Percentiles rank a stretch among this genome's conserved stretches.
phyloP scores from a whole-genome alignment of 2,888 invertebrate species.

The Eupithecia abbreviata region DNA sequence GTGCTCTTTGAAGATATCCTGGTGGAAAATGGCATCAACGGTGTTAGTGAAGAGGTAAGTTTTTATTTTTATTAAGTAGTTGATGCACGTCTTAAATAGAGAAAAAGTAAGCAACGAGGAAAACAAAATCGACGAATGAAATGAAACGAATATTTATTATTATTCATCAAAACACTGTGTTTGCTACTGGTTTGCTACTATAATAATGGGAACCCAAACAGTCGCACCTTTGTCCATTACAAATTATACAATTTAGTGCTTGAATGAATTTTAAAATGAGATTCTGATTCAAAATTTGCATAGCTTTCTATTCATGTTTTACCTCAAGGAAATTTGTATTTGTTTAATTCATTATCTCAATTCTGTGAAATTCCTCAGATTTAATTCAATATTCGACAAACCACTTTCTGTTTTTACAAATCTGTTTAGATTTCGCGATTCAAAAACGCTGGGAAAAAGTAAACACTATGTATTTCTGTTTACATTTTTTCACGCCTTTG shows the following conservation, averaged over 20 bases:
- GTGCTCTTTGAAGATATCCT: constrained; percentile 77
- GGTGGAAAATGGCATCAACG: constrained; percentile 74
- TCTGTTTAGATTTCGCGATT: not conserved
- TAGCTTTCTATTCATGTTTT: constrained; percentile 42
- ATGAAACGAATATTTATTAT: no score
- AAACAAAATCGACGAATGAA: not conserved
- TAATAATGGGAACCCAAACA: not conserved
- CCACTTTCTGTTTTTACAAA: constrained; percentile 1
- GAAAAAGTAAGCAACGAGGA: not conserved
- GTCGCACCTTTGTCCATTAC: not conserved
- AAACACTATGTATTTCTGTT: not conserved
- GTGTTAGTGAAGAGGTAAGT: constrained; percentile 67
- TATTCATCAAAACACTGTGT: not conserved
- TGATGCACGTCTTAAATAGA: not conserved
- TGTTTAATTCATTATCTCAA: not conserved
- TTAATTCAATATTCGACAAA: not conserved
- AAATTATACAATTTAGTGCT: not conserved
- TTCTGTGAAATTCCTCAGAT: not conserved
- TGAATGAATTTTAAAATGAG: constrained; percentile 7
- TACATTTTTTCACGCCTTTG: constrained; percentile 1
- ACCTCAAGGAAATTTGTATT: constrained; percentile 9
- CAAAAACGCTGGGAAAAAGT: not conserved
- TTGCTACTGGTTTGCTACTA: not conserved
- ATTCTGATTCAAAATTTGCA: constrained; percentile 17
- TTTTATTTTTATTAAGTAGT: not conserved